These are phyloP conservation scores for Camelus dromedarius DNA, from an alignment of 2,113 vertebrate genomes.

Conservation along the genomic window DNA sequence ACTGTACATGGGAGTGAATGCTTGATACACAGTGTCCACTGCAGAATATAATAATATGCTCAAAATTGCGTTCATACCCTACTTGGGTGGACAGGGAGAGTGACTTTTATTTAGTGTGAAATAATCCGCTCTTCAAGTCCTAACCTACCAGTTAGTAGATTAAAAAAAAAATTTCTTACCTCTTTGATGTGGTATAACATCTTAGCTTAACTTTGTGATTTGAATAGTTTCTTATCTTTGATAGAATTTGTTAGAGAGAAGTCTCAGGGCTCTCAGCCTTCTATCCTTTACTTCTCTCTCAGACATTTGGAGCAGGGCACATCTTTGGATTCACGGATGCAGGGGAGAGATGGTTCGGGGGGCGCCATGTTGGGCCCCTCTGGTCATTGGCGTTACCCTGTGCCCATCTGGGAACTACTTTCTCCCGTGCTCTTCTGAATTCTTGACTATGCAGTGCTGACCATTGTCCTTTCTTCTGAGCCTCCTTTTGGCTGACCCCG, in stretches of 20 bases:
- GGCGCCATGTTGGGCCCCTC: too few species aligned
- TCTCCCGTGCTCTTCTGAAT: not conserved
- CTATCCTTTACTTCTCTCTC: not conserved
- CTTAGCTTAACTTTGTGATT: not conserved
- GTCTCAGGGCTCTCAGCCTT: not conserved
- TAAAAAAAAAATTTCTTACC: accelerated
- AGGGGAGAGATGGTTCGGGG: too few species aligned
- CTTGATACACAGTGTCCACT: accelerated
- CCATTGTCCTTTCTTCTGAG: accelerated
- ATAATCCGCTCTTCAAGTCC: not conserved
- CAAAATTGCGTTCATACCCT: not conserved
- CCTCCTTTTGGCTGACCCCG: not conserved
- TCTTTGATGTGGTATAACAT: not conserved
- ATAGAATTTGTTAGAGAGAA: not conserved
- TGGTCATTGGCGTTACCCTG: not conserved
- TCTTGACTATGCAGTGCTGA: accelerated
- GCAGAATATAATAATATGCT: too few species aligned
- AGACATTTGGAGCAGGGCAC: not conserved
- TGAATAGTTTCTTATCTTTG: not conserved
- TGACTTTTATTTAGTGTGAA: not conserved
- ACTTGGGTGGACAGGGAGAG: not conserved
- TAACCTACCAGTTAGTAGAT: not conserved
- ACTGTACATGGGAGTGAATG: not conserved
- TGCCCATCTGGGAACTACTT: accelerated
- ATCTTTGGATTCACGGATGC: accelerated